Evolutionary conservation across 2,113 vertebrate species (phyloP), one percentile per base, ranked within the genome.

Genomic region (Coturnix japonica): DNA sequence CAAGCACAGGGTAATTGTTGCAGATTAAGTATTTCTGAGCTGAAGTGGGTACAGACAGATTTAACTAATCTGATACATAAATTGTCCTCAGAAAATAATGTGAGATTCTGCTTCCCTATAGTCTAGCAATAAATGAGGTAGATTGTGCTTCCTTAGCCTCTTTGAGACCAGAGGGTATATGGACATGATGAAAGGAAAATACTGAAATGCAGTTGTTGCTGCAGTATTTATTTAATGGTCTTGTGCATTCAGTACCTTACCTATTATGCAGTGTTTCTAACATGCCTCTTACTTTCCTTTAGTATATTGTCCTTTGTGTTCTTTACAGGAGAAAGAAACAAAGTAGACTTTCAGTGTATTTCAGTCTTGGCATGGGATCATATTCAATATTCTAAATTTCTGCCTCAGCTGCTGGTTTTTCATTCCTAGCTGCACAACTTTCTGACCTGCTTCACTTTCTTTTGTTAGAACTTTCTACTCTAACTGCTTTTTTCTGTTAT

Each of bases 211-310:
- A 46, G 7, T 69, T 87, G 10, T 30, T 71, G 30, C 46, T 87
- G 3, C 2, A 1, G 13, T 59, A 11, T 83, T 82, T 70, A 8
- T 23, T 31, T 3, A 46, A 15, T 77, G 51, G 46, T 31, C 23
- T 82, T 60, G 0, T 0, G 0, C 63, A 33, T 76, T 87, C 25
- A 31, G 35, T 17, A 28, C 2, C 49, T 61, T 61, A 7, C 47
- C 46, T 33, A 9, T 37, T 90, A 3, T 30, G 3, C 35, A 67
- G 8, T 79, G 63, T 72, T 79, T 71, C 43, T 23, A 26, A 31
- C 2, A 1, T 76, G 57, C 37, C 37, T 80, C 4, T 79, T 0
- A 0, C 14, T 91, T 89, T 57, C 6, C 33, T 39, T 75, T 79
- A 22, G 72, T 82, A 11, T 51, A 9, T 61, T 26, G 1, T 35